phyloP scores from a whole-genome alignment of 1,140 invertebrate genomes.

The Linepithema humile region DNA sequence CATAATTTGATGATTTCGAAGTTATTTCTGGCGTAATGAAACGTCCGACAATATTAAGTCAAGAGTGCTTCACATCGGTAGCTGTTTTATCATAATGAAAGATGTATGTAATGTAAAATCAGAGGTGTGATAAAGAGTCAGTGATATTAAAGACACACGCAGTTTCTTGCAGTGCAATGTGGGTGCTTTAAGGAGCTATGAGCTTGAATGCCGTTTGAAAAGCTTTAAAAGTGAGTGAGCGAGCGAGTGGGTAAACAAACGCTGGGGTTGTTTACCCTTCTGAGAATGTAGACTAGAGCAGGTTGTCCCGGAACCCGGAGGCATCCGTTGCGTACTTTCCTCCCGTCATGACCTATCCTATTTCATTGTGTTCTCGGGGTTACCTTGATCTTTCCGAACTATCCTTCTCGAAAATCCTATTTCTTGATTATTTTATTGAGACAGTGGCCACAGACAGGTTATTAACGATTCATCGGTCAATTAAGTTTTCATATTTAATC shows the following conservation, averaged over 20 bases:
- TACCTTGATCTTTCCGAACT: background rate
- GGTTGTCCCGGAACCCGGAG: conserved; percentile 50
- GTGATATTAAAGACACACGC: background rate
- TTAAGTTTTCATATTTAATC: conserved; percentile 19
- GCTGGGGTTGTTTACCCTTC: conserved; percentile 71
- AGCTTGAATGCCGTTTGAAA: conserved; percentile 70
- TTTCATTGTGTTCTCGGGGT: conserved; percentile 57
- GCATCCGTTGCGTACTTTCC: conserved; percentile 62
- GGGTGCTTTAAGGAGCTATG: conserved; percentile 68
- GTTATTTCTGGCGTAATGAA: background rate
- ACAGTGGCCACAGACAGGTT: background rate
- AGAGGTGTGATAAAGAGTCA: background rate
- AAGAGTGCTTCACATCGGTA: background rate
- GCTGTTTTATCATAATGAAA: background rate
- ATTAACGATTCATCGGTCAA: conserved; percentile 14
- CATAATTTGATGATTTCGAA: background rate
- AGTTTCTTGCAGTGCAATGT: conserved; percentile 57
- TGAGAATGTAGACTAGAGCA: conserved; percentile 65
- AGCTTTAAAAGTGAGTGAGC: conserved; percentile 70
- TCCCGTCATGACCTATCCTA: conserved; percentile 62
- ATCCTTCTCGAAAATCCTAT: background rate
- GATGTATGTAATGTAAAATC: background rate
- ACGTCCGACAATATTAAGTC: background rate
- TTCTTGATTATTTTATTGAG: background rate
- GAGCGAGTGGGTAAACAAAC: conserved; percentile 68